Percentiles rank a stretch among this genome's conserved stretches.
Conservation (phyloP, 2,113 vertebrate species). For the Trematomus loennbergii region DNA sequence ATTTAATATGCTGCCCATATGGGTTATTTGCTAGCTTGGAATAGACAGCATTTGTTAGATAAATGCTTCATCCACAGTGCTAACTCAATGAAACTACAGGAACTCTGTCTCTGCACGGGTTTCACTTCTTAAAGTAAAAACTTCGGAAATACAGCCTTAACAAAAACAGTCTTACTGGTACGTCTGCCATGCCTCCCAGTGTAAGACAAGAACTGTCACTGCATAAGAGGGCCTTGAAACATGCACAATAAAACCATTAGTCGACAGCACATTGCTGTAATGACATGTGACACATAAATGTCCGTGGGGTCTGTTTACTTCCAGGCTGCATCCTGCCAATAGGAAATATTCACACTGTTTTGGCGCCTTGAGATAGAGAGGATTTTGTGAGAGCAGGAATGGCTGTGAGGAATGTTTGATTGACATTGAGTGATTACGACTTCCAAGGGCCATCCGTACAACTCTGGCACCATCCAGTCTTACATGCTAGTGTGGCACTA, state of each 20-base stretch:
- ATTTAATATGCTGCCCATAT: slow-evolving; percentile 11
- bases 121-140: background rate
- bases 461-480: slow-evolving; percentile 38
- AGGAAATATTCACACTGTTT: slow-evolving; percentile 54
- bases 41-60: background rate
- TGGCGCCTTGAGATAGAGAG: slow-evolving; percentile 36
- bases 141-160: background rate
- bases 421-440: slow-evolving; percentile 54
- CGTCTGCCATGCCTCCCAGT: slow-evolving; percentile 11
- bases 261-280: slow-evolving; percentile 28
- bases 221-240: slow-evolving; percentile 16
- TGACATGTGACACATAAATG: slow-evolving; percentile 46
- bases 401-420: slow-evolving; percentile 37
- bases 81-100: slow-evolving; percentile 21
- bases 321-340: slow-evolving; percentile 41
- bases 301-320: slow-evolving; percentile 29
- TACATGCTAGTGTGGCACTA: slow-evolving; percentile 11
- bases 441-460: slow-evolving; percentile 49
- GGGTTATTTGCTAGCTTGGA: background rate
- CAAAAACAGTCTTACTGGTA: slow-evolving; percentile 2
- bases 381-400: slow-evolving; percentile 32
- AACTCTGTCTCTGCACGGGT: background rate
- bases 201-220: slow-evolving; percentile 14
- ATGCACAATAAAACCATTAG: slow-evolving; percentile 22
- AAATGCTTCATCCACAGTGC: slow-evolving; percentile 1